These are phyloP conservation scores for Pleuronectes platessa DNA, from an alignment of 2,113 vertebrate genomes.

Conservation along the genomic window DNA sequence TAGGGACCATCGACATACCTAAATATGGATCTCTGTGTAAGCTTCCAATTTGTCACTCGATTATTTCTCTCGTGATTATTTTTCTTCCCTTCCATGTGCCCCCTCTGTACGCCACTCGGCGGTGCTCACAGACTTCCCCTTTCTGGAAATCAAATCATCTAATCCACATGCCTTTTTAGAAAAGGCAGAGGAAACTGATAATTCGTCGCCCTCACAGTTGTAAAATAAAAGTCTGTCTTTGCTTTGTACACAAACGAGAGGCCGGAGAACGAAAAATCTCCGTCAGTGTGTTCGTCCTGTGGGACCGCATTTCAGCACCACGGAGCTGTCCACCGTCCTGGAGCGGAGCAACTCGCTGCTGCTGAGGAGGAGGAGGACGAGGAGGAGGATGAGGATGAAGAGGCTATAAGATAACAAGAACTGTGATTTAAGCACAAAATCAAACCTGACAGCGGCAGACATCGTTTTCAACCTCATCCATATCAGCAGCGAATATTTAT, in stretches of 20 bases:
- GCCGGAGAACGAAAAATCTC: neutral
- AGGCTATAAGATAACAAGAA: neutral
- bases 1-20: neutral
- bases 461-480: neutral
- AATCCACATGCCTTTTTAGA: conserved; percentile 36
- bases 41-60: conserved; percentile 20
- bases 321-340: conserved; percentile 68
- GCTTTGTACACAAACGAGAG: conserved; percentile 3
- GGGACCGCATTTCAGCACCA: conserved; percentile 63
- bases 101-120: conserved; percentile 81
- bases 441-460: conserved; percentile 10
- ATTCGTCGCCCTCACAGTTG: neutral
- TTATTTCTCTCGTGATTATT: neutral
- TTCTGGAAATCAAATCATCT: conserved; percentile 52
- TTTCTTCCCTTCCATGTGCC: conserved; percentile 51
- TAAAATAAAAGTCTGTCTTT: neutral
- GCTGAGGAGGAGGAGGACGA: neutral
- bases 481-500: neutral
- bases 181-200: conserved; percentile 33
- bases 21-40: neutral
- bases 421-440: conserved; percentile 23
- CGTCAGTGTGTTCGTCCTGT: conserved; percentile 5
- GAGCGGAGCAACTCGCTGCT: conserved; percentile 17
- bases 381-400: neutral
- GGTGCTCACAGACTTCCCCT: conserved; percentile 80